A percentile compares a stretch with the other conserved stretches of the same genome.
phyloP scores from a whole-genome alignment of 2,797 vertebrate species.

The Xiphophorus birchmanni region DNA sequence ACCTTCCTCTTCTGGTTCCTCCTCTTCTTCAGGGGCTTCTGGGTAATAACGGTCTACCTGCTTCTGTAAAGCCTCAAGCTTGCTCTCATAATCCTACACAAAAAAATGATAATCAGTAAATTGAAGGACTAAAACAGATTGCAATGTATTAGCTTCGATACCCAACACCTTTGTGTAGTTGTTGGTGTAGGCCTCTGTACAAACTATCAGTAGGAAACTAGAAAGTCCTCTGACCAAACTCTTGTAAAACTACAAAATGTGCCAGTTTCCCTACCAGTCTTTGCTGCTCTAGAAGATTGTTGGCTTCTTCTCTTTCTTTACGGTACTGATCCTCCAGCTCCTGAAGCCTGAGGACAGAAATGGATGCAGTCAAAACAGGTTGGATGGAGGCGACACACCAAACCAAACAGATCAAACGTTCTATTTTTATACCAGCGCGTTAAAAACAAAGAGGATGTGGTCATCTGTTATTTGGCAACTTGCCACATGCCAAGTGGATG shows the following conservation, averaged over 20 bases:
- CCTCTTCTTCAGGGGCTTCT: conserved; percentile 90
- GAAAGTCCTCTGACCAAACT: neutral
- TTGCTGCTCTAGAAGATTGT: conserved; percentile 96
- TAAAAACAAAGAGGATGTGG: neutral
- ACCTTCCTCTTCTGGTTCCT: conserved; percentile 96
- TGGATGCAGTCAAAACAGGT: conserved; percentile 18
- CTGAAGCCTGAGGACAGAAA: conserved; percentile 85
- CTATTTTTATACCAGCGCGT: neutral
- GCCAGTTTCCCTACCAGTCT: conserved; percentile 85
- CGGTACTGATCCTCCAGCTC: conserved; percentile 97
- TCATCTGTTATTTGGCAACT: neutral
- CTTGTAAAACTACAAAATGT: neutral
- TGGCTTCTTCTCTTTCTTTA: conserved; percentile 92
- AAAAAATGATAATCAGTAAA: neutral
- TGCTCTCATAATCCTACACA: conserved; percentile 95
- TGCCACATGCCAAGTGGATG: too few species aligned
- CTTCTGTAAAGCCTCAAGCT: conserved; percentile 94
- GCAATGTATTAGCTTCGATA: neutral
- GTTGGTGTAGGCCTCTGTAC: neutral
- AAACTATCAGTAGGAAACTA: neutral
- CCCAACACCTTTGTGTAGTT: neutral
- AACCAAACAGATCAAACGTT: neutral
- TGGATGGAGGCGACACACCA: neutral
- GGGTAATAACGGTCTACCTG: conserved; percentile 93
- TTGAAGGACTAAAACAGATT: neutral